Evolutionary conservation across 1,140 invertebrate species (phyloP), one percentile per base, ranked within the genome.

Genomic region (Megalonaias nervosa): DNA sequence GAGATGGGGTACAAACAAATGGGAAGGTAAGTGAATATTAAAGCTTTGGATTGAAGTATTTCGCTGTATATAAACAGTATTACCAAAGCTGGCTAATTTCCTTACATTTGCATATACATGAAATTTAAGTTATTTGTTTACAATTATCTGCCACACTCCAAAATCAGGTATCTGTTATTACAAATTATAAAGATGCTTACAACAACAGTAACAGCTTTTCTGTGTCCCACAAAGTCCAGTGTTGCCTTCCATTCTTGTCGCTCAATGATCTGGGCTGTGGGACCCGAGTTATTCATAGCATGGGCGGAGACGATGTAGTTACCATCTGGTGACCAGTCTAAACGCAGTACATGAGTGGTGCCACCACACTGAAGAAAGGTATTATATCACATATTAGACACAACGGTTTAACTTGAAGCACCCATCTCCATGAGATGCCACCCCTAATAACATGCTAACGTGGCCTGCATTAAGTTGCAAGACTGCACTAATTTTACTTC

Each of bases 311-410:
- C 95, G 64, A 99, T 92, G 91, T 98, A 98, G 84, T 97, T 95
- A 2, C 98, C 98, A 92, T 99, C 98, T 3, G 98, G 98, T 56
- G 97, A 99, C 98, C 98, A 99, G 59, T 95, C 95, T 14, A 98
- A 92, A 23, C 98, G 92, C 19, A 99, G 91, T 4, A 99, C 95
- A 89, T 98, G 96, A 15, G 98, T 99, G 12, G 97, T 99, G 17
- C 96, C 95, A 82, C 95, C 95, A 92, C 97, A 98, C 92, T 94
- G 80, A 65, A 78, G 82, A 69, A 64, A 75, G 13, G 13, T 62
- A n/a, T 62, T 15, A 23, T 23, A 62, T 62, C 60, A 5, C 13
- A 5, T 62, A 19, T 14, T n/a, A 62, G 5, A 62, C 60, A 62
- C 13, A 14, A 48, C 4, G 11, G 38, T 6, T 62, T 23, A 62